Base-by-base conservation (phyloP, 2,797 vertebrate species). In the Xyrichtys novacula region DNA sequence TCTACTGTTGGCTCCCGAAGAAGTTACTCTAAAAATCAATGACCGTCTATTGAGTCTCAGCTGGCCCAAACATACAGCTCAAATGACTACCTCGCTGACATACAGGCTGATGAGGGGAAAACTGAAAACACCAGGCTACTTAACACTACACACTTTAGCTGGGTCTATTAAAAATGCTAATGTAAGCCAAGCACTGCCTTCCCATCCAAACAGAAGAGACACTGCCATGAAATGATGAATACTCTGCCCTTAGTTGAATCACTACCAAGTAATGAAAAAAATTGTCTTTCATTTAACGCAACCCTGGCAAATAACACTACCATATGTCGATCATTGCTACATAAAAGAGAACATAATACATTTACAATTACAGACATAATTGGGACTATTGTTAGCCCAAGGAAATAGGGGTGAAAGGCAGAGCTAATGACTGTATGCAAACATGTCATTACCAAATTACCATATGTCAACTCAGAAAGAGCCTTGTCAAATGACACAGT, bases 391-490 rank as follows among this genome's bases (percentile, higher is more conserved):
- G 89, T 92, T 91, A 89, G 91, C 90, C 88, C 81, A 85, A 84
- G 86, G 89, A 92, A 91, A 93, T 83, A 74, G 73, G 69, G 90
- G 90, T 89, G 87, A 92, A 91, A 92, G 86, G 86, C 89, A 89
- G 86, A 78, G 85, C 87, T 90, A 92, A 91, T 88, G 89, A 88
- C 89, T 90, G 86, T 90, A 91, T 88, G 88, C 88, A 90, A 92
- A 91, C 91, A 92, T 84, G 76, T 89, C 88, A 91, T 93, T 91
- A 90, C 79, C 71, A 86, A 92, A 92, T 93, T 90, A 93, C 86
- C 91, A 92, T 91, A 91, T 87, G 91, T 92, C 91, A 91, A 87
- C 88, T 85, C 75, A 71, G 73, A 92, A 86, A 89, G 84, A 88
- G 90, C 83, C 89, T 84, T 88, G 91, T 91, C 90, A 93, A 84